Evolutionary conservation across 1,140 invertebrate species (phyloP), one percentile per base, ranked within the genome.

Genomic region (Orius laevigatus): DNA sequence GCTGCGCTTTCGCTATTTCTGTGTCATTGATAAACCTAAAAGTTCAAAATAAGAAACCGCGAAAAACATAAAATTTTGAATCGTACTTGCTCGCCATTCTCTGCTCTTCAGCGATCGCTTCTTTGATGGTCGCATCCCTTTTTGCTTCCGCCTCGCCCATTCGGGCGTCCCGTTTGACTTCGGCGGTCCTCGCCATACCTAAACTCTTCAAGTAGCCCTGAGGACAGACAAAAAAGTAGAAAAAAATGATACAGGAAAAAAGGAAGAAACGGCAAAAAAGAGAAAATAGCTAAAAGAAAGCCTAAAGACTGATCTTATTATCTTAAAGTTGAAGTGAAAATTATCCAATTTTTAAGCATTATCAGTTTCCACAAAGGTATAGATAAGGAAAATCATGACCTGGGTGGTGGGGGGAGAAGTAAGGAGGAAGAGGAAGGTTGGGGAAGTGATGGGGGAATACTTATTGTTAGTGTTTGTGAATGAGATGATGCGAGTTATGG

Each of bases 91-190:
- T 71, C 2, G 90, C 89, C 88, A 96, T 93, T 36, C 89, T 73
- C 62, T 95, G 87, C 63, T 98, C 91, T 63, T 96, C 92, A 0
- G 92, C 92, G 57, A 93, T 84, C 0, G 91, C 90, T 70, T 96
- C 87, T 60, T 89, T 88, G 50, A 94, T 92, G 56, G 77, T 72
- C 12, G 86, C 84, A 62, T 92, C 88, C 38, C 78, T 75, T 36
- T 81, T 74, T 4, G 92, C 92, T 65, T 96, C 90, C 0, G 92
- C 92, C 65, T 97, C 92, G 18, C 92, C 92, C 55, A 97, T 96
- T 45, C 90, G 73, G 4, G 92, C 92, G 66, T 97, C 92, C 49
- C 91, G 70, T 64, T 97, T 95, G 0, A 98, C 92, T 67, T 97
- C 90, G 2, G 92, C 92, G 1, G 92, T 97, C 57, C 92, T 73